Base-by-base conservation (phyloP, 2,888 invertebrate species). In the Heterodera filipjevi region DNA sequence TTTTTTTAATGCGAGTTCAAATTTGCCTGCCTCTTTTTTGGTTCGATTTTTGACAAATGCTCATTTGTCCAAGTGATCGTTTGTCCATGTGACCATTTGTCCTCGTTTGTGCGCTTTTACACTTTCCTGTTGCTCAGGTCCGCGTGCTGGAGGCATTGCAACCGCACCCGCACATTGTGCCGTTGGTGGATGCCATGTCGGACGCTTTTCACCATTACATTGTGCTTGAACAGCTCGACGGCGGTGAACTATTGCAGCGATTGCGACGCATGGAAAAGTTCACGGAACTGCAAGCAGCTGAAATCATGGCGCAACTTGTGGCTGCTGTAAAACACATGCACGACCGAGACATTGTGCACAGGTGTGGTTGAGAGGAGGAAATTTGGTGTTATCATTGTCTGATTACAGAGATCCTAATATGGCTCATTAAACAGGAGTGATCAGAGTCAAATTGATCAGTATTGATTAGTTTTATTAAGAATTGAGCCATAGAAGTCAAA, bases 241-340 rank as follows among this genome's bases (percentile, higher is more conserved):
- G 84, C 33, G 84, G 84, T 32, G 84, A 84, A 70, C 79, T 84
- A 35, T 74, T 84, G 22, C 73, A 85, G 39, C 66, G 93, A 86
- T 93, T 94, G 83, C 90, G 93, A 1, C 92, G 92, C 83, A 92
- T 92, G 84, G 92, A 92, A 76, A 92, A 92, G 74, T 93, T 95
- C 85, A 93, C 93, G 0, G 97, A 97, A 90, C 90, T 92, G 0
- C 92, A 93, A 84, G 95, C 96, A 10, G 92, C 93, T n/a, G 91
- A 92, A 14, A 93, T 97, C 77, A 93, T 96, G 91, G 91, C 92
- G 49, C 87, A 95, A 89, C 91, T 97, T 68, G 94, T 94, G 0
- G 92, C 93, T 27, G 96, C 95, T 73, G 93, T 96, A 32, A 91
- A 92, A 46, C 95, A 93, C 90, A 93, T 97, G 92, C 96, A 96